Evolutionary conservation across 2,888 invertebrate species (phyloP).

Genomic region (Rhagonycha fulva): DNA sequence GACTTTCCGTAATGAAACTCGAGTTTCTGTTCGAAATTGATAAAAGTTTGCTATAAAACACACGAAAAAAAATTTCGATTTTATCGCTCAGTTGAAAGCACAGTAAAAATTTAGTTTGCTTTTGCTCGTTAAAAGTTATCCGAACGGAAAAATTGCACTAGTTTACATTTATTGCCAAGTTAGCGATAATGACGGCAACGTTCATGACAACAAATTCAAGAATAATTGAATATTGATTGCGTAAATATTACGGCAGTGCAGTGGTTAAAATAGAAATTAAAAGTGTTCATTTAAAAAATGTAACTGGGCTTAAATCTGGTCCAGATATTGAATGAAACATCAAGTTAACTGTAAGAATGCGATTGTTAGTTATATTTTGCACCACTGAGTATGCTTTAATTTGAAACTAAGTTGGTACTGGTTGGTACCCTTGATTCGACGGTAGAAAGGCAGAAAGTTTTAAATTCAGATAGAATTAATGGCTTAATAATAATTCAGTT

Average conservation of each 20-base stretch:
- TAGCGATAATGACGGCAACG: neutral
- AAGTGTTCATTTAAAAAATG: no score
- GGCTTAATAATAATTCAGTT: no score
- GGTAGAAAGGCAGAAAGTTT: no score
- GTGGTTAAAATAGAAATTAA: no score
- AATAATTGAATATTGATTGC: neutral
- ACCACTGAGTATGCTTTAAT: no score
- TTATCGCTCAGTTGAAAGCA: neutral
- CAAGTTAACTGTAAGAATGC: no score
- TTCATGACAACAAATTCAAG: neutral
- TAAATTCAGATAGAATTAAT: no score
- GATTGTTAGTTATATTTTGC: no score
- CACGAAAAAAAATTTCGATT: neutral
- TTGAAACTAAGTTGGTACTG: no score
- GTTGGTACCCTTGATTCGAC: no score
- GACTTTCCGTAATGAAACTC: neutral
- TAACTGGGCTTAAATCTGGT: no score
- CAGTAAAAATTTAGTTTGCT: neutral
- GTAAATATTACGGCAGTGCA: neutral
- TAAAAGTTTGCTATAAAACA: neutral
- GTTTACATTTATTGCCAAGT: neutral
- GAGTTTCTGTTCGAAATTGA: neutral
- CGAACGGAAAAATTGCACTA: neutral
- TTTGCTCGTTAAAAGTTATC: neutral
- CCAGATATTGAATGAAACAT: no score